Base-by-base conservation (phyloP, 2,113 vertebrate genomes). In the Castor canadensis region DNA sequence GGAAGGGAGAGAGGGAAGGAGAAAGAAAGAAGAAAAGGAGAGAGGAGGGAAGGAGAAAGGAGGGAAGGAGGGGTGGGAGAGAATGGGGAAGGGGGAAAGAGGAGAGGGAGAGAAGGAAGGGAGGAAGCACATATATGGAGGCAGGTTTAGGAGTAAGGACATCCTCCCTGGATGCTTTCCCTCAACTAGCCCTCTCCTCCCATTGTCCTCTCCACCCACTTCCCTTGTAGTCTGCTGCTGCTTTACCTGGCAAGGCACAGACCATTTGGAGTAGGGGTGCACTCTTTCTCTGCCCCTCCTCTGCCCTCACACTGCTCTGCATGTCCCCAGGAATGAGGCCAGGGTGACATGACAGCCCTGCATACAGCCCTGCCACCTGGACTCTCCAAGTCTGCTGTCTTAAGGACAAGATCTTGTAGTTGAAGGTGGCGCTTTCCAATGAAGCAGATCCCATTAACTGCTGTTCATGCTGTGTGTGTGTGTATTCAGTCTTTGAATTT, bases 331-430 rank as follows among this genome's bases (percentile, higher is more conserved):
- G 10, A 0, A 52, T 12, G 12, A 28, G 13, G 35, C 43, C 9
- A 0, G 82, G 35, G 9, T 6, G 0, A 17, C 56, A 15, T 6
- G 0, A 17, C 56, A 15, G 66, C 19, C 19, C 52, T 26, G 58
- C 35, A 1, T 17, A 6, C 40, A 20, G 16, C 6, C 32, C 13
- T 26, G 6, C n/a, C 0, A 3, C n/a, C 43, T 17, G 4, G 2
- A 7, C 40, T 20, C 13, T 3, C 15, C 2, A 62, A 0, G 22
- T 54, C 35, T 0, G 20, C 22, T 22, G 7, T 93, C 66, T 86
- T 35, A 79, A 66, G 28, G 85, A 47, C 52, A 45, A 28, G 45
- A 38, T 30, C 52, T 47, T 64, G 56, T 45, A 67, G 24, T 30
- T 38, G 32, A 84, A 73, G 49, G 20, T 72, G 60, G 24, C 5